A percentile compares a stretch with the other conserved stretches of the same genome.
Evolutionary conservation across 53 echinoderm and acorn worm genomes (phyloP).

Genomic region (Pentamera pediparva): DNA sequence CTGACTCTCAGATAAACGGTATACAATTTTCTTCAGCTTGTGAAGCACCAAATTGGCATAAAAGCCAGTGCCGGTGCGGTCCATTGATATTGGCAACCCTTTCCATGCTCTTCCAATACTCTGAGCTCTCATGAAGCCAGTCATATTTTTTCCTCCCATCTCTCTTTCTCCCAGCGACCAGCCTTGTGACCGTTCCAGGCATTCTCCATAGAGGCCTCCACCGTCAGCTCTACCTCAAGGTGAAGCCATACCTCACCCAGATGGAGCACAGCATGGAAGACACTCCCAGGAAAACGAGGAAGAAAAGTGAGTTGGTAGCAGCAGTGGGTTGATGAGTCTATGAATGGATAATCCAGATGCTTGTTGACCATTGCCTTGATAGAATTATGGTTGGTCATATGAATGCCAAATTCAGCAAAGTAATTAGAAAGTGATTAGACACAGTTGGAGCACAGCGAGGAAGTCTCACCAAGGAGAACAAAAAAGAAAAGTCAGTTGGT

Average conservation of each 20-base stretch:
- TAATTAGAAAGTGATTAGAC: not conserved
- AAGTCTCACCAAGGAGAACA: conserved; percentile 39
- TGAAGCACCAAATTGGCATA: too few relatives aligned
- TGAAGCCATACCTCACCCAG: conserved; percentile 73
- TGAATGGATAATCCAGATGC: not conserved
- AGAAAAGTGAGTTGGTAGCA: conserved; percentile 34
- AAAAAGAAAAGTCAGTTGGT: conserved; percentile 47
- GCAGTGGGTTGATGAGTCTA: not conserved
- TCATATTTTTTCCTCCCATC: not conserved
- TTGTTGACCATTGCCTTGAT: too few relatives aligned
- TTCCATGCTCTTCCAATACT: not conserved
- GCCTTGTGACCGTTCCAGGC: conserved; percentile 73
- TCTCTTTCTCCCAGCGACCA: conserved; percentile 57
- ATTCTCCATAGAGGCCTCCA: conserved; percentile 64
- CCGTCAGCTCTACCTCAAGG: conserved; percentile 50
- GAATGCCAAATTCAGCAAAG: not conserved
- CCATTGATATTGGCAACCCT: too few relatives aligned
- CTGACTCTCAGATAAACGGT: too few relatives aligned
- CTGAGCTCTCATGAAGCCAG: not conserved
- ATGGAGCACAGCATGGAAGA: conserved; percentile 89
- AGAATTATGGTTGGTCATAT: not conserved
- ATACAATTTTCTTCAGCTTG: too few relatives aligned
- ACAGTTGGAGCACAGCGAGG: conserved; percentile 47
- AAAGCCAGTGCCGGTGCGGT: too few relatives aligned
- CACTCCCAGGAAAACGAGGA: conserved; percentile 38